These are phyloP conservation scores for Listrodromus nycthemerus DNA, from an alignment of 2,888 invertebrate genomes.

Conservation along the genomic window DNA sequence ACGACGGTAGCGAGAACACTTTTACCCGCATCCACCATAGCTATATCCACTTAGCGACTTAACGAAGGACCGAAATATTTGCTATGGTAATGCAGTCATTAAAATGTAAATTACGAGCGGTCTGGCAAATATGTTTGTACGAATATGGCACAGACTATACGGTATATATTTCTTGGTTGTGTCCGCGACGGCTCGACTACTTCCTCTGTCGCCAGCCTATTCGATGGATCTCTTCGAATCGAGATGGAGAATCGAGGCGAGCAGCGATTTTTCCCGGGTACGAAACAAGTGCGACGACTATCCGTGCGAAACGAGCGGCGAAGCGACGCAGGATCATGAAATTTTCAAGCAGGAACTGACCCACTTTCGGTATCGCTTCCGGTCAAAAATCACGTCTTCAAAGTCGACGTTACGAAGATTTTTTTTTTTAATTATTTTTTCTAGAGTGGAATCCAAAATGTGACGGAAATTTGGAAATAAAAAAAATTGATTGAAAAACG, in stretches of 20 bases:
- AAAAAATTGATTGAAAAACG: too few relatives aligned
- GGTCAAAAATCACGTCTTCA: background rate
- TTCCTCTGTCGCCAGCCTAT: background rate
- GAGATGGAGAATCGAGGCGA: slow-evolving; percentile 28
- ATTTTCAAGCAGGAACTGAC: background rate
- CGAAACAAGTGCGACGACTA: background rate
- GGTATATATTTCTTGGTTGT: background rate
- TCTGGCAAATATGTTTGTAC: slow-evolving; percentile 76
- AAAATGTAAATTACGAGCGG: slow-evolving; percentile 79
- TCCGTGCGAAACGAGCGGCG: background rate
- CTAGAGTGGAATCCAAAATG: too few relatives aligned
- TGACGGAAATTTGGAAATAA: too few relatives aligned
- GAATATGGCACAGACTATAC: slow-evolving; percentile 59
- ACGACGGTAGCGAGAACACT: slow-evolving; percentile 22
- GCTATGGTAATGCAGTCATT: slow-evolving; percentile 79
- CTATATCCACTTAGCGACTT: slow-evolving; percentile 52
- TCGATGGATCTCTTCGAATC: background rate
- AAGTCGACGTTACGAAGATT: too few relatives aligned
- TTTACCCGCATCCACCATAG: background rate
- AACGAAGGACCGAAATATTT: slow-evolving; percentile 78
- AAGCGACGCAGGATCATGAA: background rate
- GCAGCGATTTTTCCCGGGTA: slow-evolving; percentile 5
- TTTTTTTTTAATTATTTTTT: too few relatives aligned
- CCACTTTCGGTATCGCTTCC: background rate
- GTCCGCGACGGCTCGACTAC: background rate